Percentiles rank a stretch among this genome's conserved stretches.
Conservation (phyloP, 2,113 vertebrate genomes). For the Burhinus bistriatus region DNA sequence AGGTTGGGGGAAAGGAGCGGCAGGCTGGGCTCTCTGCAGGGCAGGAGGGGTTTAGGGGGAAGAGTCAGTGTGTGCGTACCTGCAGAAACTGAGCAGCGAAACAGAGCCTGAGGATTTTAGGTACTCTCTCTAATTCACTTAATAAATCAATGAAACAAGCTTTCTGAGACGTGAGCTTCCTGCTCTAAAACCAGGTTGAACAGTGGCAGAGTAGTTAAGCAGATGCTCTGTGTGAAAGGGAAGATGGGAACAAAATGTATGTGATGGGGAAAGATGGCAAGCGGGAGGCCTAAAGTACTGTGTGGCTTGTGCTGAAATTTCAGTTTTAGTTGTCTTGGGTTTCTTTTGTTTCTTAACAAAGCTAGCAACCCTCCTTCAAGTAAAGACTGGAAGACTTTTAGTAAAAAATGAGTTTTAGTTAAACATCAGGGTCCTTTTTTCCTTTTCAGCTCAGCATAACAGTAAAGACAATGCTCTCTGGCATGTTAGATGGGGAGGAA, state of each 20-base stretch:
- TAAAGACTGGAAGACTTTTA: not conserved
- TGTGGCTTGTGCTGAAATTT: not conserved
- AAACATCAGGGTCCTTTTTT: not conserved
- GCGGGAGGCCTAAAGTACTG: too few species aligned
- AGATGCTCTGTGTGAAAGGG: too few species aligned
- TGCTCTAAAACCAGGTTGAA: too few species aligned
- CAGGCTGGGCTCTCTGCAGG: not conserved
- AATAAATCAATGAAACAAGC: too few species aligned
- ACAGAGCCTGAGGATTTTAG: not conserved
- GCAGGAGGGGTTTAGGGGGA: not conserved
- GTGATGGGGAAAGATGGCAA: too few species aligned
- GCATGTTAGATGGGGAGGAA: not conserved
- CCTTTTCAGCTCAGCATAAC: not conserved
- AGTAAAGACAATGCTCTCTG: not conserved
- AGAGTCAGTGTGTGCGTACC: fast-evolving
- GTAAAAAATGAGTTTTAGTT: not conserved
- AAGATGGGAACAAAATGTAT: too few species aligned
- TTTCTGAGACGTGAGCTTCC: too few species aligned
- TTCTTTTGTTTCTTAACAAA: not conserved
- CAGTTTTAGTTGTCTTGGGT: not conserved
- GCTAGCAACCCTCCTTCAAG: not conserved
- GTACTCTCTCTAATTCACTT: too few species aligned
- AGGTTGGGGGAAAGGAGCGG: fast-evolving
- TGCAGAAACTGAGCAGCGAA: not conserved
- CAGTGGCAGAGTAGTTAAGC: too few species aligned